Evolutionary conservation across 2,113 vertebrate species (phyloP), one percentile per base, ranked within the genome.

Genomic region (Rhegmatorhina hoffmannsi): DNA sequence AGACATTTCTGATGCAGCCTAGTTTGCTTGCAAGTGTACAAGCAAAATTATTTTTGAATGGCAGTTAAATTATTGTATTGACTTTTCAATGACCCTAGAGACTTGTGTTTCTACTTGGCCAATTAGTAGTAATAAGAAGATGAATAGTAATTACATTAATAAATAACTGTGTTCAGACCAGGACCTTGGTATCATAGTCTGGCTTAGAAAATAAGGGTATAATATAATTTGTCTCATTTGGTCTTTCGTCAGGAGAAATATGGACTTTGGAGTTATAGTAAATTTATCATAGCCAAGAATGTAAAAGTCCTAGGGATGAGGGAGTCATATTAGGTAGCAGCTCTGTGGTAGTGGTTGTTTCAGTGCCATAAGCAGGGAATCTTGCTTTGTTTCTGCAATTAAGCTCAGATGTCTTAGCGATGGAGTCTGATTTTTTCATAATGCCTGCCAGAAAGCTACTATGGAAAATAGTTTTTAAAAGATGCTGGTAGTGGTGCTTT

Each of bases 31-130:
- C 76, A 93, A 95, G 91, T 74, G 60, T 84, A 55, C 44, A 89
- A 88, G 90, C 56, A 93, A 96, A 90, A 92, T 96, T 94, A 95
- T 93, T 97, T 98, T 89, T 58, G 60, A 96, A 96, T 95, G 78
- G 62, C 56, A 89, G 86, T 79, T 90, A 97, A 97, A 88, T 95
- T 91, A 95, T 68, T 81, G 62, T 95, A 89, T 81, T 97, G 97
- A 96, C 84, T 94, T 97, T 97, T 96, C 89, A 96, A 74, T 81
- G 88, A 94, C 93, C 85, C 56, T 60, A 33, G 91, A 96, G 94
- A 96, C 82, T 43, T 96, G 84, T 94, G 79, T 94, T 98, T 97
- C 81, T 93, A 55, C 82, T 93, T 95, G 81, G 90, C 93, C 97
- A 95, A 94, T 97, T 96, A 81, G 90, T 76, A 72, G 92, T 82